Conservation (phyloP, 2,888 invertebrate genomes). For the Hypsopygia costalis region DNA sequence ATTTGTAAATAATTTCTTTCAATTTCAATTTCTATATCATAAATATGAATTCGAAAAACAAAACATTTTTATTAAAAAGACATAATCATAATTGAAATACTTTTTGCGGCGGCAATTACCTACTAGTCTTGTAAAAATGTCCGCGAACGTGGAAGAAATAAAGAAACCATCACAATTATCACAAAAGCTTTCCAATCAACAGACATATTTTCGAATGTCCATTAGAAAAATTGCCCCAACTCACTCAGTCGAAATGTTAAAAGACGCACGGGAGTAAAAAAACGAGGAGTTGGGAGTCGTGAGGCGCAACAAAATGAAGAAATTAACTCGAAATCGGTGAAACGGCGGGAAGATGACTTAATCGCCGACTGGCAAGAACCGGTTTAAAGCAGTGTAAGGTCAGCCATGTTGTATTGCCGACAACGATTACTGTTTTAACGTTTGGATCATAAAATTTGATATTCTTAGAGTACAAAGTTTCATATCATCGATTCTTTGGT, state of each 20-base stretch:
- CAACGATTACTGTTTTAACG: constrained; percentile 38
- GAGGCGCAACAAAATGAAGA: constrained; percentile 66
- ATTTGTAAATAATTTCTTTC: too few species aligned
- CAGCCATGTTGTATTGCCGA: constrained; percentile 40
- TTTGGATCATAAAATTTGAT: constrained; percentile 22
- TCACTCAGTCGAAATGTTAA: constrained; percentile 36
- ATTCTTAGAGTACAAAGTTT: constrained; percentile 11
- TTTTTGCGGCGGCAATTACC: too few species aligned
- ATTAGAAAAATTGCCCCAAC: constrained; percentile 69
- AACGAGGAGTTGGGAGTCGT: constrained; percentile 33
- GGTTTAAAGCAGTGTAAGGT: constrained; percentile 49
- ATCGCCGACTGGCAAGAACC: constrained; percentile 52
- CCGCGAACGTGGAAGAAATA: constrained; percentile 1
- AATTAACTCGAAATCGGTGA: constrained; percentile 70
- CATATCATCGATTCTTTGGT: background rate
- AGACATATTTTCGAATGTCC: constrained; percentile 38
- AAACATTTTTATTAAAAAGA: too few species aligned
- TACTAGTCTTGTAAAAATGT: constrained; percentile 3
- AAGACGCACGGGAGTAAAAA: constrained; percentile 21
- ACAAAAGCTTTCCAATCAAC: constrained; percentile 37
- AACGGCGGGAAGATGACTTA: constrained; percentile 68
- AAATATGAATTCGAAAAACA: too few species aligned
- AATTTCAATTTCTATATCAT: too few species aligned
- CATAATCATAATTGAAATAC: too few species aligned
- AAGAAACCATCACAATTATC: constrained; percentile 29